phyloP scores from a whole-genome alignment of 2,888 invertebrate species.

The Anorthoa munda region DNA sequence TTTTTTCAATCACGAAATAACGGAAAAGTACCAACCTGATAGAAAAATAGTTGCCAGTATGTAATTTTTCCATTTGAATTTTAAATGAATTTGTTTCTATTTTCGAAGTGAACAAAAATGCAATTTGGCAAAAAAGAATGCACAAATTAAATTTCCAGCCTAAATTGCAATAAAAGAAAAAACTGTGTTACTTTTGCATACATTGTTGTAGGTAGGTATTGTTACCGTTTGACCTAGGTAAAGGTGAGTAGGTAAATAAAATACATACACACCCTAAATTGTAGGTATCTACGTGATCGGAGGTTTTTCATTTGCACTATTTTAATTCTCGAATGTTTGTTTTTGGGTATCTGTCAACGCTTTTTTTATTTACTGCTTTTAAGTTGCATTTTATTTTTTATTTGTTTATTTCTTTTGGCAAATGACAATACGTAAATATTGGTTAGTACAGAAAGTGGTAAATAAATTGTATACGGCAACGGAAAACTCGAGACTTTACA shows the following conservation, averaged over 20 bases:
- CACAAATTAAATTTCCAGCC: slow-evolving; percentile 8
- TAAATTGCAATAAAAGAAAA: neutral
- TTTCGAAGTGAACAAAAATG: slow-evolving; percentile 18
- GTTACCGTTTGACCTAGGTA: neutral
- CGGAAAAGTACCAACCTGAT: neutral
- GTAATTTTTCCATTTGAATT: slow-evolving; percentile 19
- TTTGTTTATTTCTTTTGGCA: neutral
- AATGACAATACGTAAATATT: no score
- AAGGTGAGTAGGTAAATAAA: neutral
- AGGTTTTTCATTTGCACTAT: slow-evolving; percentile 12
- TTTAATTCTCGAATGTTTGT: neutral
- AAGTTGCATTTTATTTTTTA: neutral
- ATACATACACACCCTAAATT: slow-evolving; percentile 18
- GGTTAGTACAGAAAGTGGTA: neutral
- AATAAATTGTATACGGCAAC: neutral
- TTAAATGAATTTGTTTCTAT: slow-evolving; percentile 4
- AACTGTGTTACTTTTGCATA: neutral
- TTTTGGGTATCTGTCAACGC: no score
- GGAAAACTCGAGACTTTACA: neutral
- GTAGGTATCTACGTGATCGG: neutral
- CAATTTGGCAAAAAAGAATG: neutral
- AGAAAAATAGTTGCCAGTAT: neutral
- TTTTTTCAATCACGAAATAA: neutral
- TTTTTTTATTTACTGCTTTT: neutral
- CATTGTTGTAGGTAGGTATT: neutral